Percentiles rank a stretch among this genome's conserved stretches.
Evolutionary conservation across 1,140 invertebrate genomes (phyloP).

Genomic region (Metopolophium dirhodum): DNA sequence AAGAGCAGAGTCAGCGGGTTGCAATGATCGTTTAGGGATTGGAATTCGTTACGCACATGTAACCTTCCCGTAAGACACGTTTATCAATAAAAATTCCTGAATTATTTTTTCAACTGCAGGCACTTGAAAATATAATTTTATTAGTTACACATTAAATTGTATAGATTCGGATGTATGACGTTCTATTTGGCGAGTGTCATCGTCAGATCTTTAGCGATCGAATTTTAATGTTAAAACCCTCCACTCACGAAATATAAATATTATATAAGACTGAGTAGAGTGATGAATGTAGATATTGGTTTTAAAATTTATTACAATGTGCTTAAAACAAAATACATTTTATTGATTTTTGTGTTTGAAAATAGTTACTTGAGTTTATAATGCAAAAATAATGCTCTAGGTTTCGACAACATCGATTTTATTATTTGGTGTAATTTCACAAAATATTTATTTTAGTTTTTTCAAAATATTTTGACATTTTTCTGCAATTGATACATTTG

Average conservation of each 20-base stretch:
- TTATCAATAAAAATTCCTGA: not conserved
- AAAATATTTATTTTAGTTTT: too few species aligned
- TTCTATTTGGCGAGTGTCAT: not conserved
- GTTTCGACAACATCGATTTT: too few species aligned
- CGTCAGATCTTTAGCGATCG: not conserved
- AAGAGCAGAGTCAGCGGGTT: not conserved
- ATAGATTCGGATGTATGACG: too few species aligned
- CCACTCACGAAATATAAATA: not conserved
- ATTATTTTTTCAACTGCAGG: not conserved
- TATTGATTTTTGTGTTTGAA: too few species aligned
- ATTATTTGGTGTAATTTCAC: too few species aligned
- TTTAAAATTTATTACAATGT: too few species aligned
- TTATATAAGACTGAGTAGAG: not conserved
- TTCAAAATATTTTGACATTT: not conserved
- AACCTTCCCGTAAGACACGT: not conserved
- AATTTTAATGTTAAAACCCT: not conserved
- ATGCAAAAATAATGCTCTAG: too few species aligned
- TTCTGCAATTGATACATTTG: not conserved
- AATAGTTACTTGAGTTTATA: too few species aligned
- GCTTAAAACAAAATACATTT: too few species aligned
- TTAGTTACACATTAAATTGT: not conserved
- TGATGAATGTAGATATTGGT: too few species aligned
- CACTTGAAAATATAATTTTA: not conserved
- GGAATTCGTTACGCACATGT: not conserved
- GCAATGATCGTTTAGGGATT: not conserved